Conservation (phyloP, 2,797 vertebrate genomes). For the Naso thynnoides region DNA sequence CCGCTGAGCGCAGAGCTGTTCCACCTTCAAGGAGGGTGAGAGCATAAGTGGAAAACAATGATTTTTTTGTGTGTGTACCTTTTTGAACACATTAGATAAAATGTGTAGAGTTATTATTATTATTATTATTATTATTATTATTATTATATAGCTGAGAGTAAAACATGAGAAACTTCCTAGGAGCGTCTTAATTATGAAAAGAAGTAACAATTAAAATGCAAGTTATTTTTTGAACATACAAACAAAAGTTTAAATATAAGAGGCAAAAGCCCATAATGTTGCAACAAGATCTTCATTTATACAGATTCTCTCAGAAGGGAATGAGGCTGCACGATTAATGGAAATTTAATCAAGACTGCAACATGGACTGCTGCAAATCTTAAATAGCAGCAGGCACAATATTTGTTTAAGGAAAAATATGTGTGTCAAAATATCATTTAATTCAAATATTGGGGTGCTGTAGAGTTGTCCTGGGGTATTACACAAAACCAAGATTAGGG, state of each 20-base stretch:
- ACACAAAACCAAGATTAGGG: too few species aligned
- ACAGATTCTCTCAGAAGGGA: not conserved
- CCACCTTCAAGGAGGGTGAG: conserved; percentile 82
- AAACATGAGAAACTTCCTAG: not conserved
- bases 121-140: too few species aligned
- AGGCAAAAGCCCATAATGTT: not conserved
- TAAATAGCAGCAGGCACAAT: too few species aligned
- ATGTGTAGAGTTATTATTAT: too few species aligned
- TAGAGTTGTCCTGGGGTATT: too few species aligned
- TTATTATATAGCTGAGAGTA: not conserved
- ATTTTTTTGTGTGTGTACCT: not conserved
- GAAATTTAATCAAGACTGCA: too few species aligned
- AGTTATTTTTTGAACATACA: not conserved
- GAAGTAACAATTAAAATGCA: not conserved
- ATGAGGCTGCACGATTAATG: too few species aligned
- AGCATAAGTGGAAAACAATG: not conserved
- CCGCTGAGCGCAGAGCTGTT: conserved; percentile 75
- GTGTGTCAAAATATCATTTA: too few species aligned
- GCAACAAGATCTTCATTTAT: not conserved
- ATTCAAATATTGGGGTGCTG: too few species aligned
- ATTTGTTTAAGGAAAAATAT: too few species aligned
- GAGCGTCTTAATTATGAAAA: not conserved
- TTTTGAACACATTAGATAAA: not conserved
- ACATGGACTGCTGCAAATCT: too few species aligned
- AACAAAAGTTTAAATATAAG: not conserved